These are phyloP conservation scores for Denticeps clupeoides DNA, from an alignment of 2,797 vertebrate species.

Conservation along the genomic window DNA sequence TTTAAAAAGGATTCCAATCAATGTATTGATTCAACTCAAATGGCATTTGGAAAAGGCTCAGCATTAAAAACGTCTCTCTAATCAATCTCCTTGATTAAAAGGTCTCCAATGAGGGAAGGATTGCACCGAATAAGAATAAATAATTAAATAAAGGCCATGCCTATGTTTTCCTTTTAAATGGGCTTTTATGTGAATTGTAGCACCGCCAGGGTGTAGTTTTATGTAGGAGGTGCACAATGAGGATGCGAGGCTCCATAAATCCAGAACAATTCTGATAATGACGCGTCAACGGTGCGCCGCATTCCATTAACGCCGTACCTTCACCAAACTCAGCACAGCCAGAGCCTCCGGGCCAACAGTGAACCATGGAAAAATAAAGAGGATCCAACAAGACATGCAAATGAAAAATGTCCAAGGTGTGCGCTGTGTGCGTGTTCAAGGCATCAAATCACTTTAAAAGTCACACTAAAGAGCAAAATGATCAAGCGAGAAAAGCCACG, in stretches of 20 bases:
- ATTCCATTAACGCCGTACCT: slow-evolving; percentile 32
- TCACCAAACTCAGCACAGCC: slow-evolving; percentile 11
- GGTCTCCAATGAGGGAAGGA: slow-evolving; percentile 31
- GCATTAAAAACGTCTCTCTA: slow-evolving; percentile 55
- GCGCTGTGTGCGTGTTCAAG: too few relatives aligned
- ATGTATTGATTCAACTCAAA: slow-evolving; percentile 47
- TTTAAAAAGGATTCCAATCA: slow-evolving; percentile 50
- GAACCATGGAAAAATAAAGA: not conserved
- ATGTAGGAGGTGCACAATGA: slow-evolving; percentile 15
- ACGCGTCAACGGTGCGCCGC: slow-evolving; percentile 27
- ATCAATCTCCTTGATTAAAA: slow-evolving; percentile 57
- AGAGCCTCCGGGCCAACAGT: not conserved
- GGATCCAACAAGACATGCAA: too few relatives aligned
- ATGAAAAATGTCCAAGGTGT: too few relatives aligned
- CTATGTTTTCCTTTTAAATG: slow-evolving; percentile 32
- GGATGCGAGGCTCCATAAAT: slow-evolving; percentile 26
- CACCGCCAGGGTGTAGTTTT: slow-evolving; percentile 8
- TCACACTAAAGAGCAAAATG: too few relatives aligned
- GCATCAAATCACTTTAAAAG: too few relatives aligned
- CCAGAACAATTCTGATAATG: slow-evolving; percentile 32
- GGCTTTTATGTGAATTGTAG: slow-evolving; percentile 6
- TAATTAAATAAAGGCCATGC: too few relatives aligned
- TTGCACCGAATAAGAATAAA: not conserved
- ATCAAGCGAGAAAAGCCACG: too few relatives aligned
- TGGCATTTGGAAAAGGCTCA: slow-evolving; percentile 51